Evolutionary conservation across 53 echinoderm and acorn worm species (phyloP).

Genomic region (Patiria pectinifera): DNA sequence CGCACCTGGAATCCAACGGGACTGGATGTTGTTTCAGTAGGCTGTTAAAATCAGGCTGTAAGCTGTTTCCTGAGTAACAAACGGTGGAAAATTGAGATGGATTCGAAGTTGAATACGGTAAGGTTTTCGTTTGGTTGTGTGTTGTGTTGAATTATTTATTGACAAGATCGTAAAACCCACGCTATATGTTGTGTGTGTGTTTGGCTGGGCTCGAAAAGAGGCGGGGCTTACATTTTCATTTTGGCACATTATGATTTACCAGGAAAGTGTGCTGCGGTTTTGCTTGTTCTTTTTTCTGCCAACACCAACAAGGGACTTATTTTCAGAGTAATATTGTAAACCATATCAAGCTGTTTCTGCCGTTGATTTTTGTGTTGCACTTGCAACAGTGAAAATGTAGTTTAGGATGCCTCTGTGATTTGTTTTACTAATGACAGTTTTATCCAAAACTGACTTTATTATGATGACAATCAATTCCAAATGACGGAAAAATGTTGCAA

Average conservation of each 20-base stretch:
- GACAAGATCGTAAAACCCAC: conserved; percentile 1
- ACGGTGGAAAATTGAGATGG: conserved; percentile 39
- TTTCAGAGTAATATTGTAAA: too few relatives aligned
- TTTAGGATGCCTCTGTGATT: too few relatives aligned
- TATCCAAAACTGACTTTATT: too few relatives aligned
- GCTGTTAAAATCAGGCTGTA: conserved; percentile 14
- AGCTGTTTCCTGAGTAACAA: conserved; percentile 20
- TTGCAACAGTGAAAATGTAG: too few relatives aligned
- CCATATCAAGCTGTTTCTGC: too few relatives aligned
- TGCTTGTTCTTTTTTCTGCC: neutral
- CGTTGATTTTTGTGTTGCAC: too few relatives aligned
- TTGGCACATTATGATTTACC: neutral
- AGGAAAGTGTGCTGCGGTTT: neutral
- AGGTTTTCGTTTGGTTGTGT: neutral
- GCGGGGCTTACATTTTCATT: neutral
- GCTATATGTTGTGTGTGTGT: neutral
- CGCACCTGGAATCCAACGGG: neutral
- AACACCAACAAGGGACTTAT: too few relatives aligned
- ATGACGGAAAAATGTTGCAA: too few relatives aligned
- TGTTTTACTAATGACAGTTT: too few relatives aligned
- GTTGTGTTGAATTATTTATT: conserved; percentile 6
- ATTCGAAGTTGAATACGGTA: conserved; percentile 30
- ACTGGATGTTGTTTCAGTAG: conserved; percentile 34
- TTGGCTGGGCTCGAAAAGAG: conserved; percentile 2
- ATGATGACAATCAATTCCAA: too few relatives aligned